Conservation (phyloP, 1,140 invertebrate species). For the Microplitis mediator region DNA sequence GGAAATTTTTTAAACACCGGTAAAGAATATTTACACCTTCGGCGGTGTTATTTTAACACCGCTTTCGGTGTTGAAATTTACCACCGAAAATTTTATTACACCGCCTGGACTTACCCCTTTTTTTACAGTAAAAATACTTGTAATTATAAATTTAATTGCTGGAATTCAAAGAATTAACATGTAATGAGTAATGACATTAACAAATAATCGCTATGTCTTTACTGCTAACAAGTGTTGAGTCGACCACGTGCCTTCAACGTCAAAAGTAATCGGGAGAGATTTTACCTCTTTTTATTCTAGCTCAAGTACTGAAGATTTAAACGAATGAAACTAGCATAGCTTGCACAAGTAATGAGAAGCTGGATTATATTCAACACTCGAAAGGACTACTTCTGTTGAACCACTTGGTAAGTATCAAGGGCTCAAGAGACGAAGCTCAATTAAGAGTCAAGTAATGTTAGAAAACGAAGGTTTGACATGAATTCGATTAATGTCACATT, state of each 20-base stretch:
- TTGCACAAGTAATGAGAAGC: neutral
- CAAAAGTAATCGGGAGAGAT: neutral
- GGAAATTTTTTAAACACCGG: no score
- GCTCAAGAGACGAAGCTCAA: constrained; percentile 11
- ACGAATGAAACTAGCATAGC: neutral
- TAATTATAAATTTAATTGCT: neutral
- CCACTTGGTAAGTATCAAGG: neutral
- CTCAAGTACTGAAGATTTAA: neutral
- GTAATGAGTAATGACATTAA: neutral
- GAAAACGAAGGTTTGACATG: constrained; percentile 10
- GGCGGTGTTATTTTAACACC: neutral
- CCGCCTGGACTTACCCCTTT: no score
- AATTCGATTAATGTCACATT: constrained; percentile 28
- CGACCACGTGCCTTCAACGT: neutral
- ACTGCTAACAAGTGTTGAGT: neutral
- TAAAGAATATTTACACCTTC: neutral
- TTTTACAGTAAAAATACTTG: no score
- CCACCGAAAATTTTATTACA: no score
- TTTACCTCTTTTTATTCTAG: neutral
- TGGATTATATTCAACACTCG: neutral
- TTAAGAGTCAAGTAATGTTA: constrained; percentile 5
- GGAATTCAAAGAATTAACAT: constrained; percentile 16
- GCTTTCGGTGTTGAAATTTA: no score
- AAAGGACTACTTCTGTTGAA: neutral
- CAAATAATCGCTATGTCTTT: neutral